Evolutionary conservation across 2,888 invertebrate species (phyloP), one percentile per base, ranked within the genome.

Genomic region (Meiosimyza decipiens): DNA sequence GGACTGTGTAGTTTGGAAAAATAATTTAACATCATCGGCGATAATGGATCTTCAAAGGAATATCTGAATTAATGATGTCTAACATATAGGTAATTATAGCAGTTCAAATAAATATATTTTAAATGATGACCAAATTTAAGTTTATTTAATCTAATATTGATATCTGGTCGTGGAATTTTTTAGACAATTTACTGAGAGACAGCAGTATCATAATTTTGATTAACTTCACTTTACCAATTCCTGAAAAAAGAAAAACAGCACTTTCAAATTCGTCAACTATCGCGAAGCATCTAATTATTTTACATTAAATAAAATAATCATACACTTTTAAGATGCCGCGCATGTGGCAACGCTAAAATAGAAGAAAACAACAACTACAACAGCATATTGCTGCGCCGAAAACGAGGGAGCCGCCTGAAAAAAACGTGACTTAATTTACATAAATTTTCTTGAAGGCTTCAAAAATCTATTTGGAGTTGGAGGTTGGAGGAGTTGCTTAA

Each of bases 231-330:
- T 22, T 2, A 22, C 2, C 22, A 22, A 22, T 1, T 22, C 40
- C 40, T 40, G 7, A 40, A 40, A 7, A 40, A 40, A 40, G 4
- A 5, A 9, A 40, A 18, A 28, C 57, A 15, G 18, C 51, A 54
- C 22, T 40, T 40, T n/a, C 54, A 52, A 62, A 60, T 70, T 18
- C 59, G 52, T 72, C 60, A 67, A 55, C 63, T 57, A 59, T 65
- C 7, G 40, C 68, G 70, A 74, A 72, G 71, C 76, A 75, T 81
- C 84, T 86, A 86, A 87, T 86, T 86, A 86, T 87, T 87, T 87
- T 85, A 85, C 82, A 85, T 86, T 86, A 86, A 86, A 86, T 86
- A 86, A 87, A 86, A 87, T 86, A 86, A 87, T 87, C 86, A 87
- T 85, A 85, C 84, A 82, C 80, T 82, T 80, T 82, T 78, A 77